Evolutionary conservation across 64 coral and sea anemone species (phyloP), one percentile per base, ranked within the genome.

Genomic region (Stichodactyla mertensii): DNA sequence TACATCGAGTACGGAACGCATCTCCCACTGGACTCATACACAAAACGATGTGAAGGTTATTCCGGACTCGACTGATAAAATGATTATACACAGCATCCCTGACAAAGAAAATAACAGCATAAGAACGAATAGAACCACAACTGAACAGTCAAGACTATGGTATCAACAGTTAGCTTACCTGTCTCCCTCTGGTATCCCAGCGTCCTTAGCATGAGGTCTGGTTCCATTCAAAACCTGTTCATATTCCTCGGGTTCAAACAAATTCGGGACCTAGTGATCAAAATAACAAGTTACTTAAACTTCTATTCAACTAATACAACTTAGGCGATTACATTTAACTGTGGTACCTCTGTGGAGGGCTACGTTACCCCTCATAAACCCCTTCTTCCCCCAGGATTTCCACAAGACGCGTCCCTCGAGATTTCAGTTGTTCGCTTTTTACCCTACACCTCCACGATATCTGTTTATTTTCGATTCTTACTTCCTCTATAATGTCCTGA

Each of bases 11-110:
- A 22, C 95, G 92, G 88, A 98, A 98, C 1, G 95, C 95, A 61
- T 98, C 95, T 7, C 95, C 95, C 16, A 98, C 95, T 23, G 95
- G 95, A 87, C 95, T 98, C 95, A 98, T 98, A 64, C 95, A 98
- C 10, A 98, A 87, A 31, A 98, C 95, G 31, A 98, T 91, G 62
- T 98, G 95, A 55, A 98, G 95, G 92, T 98, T 98, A 52, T 93
- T 98, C 9, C 95, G 92, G 7, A 98, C 95, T 82, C 92, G 89
- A 51, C 92, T 93, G 84, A 98, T 98, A 55, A 98, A 98, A 22
- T 94, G 78, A 61, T 94, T 86, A 64, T 92, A 98, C 53, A 98
- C 93, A 16, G 86, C 92, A 98, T 98, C 95, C 60, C 95, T 96
- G 77, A 14, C n/a, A 87, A 77, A 28, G 22, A 0, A 78, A 92